These are phyloP conservation scores for Euleptes europaea DNA, from an alignment of 2,113 vertebrate species.

Conservation along the genomic window DNA sequence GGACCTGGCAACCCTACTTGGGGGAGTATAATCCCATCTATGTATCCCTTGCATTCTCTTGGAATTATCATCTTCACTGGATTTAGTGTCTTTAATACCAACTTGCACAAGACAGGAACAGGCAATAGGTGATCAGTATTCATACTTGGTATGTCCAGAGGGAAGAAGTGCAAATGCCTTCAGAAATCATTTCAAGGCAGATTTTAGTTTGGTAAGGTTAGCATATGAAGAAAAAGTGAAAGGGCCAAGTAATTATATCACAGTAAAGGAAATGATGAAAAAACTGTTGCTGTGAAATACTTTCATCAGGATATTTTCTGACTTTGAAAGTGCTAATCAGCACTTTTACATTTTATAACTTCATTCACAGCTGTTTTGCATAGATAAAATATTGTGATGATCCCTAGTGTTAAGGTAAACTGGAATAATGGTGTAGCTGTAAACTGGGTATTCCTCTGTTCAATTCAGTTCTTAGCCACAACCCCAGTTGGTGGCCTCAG, in stretches of 20 bases:
- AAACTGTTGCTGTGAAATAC: not conserved
- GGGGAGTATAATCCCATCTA: slow-evolving; percentile 24
- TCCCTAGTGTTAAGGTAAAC: not conserved
- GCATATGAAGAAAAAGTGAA: not conserved
- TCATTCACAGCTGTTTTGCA: not conserved
- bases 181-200: not conserved
- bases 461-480: not conserved
- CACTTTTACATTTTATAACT: not conserved
- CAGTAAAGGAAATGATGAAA: not conserved
- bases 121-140: not conserved
- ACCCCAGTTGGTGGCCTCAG: too few relatives aligned
- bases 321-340: not conserved
- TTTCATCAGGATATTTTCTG: not conserved
- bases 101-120: not conserved
- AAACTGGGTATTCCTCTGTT: not conserved
- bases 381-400: not conserved
- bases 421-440: not conserved
- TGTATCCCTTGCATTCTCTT: slow-evolving; percentile 30
- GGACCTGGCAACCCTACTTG: too few relatives aligned
- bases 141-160: not conserved
- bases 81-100: not conserved
- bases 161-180: not conserved
- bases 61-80: slow-evolving; percentile 8
- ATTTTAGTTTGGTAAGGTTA: not conserved
- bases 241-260: not conserved